These are phyloP conservation scores for Sylvilagus bachmani DNA, from an alignment of 2,113 vertebrate genomes.

Conservation along the genomic window DNA sequence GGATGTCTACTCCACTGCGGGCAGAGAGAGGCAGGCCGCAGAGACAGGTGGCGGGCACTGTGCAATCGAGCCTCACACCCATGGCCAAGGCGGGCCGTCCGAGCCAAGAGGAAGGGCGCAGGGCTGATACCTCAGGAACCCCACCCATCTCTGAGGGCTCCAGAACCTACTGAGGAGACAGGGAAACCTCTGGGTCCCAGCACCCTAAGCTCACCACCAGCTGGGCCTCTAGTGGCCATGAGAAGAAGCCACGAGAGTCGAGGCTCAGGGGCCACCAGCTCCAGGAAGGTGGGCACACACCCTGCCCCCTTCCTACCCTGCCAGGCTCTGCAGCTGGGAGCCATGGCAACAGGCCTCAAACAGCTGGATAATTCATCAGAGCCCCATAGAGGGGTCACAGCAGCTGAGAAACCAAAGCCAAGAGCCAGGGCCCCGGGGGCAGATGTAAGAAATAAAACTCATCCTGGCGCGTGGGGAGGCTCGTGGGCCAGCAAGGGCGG, in stretches of 20 bases:
- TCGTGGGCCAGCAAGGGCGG: neutral
- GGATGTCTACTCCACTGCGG: neutral
- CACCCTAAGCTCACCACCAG: neutral
- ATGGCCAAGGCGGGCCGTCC: accelerated
- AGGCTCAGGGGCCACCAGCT: neutral
- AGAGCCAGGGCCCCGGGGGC: neutral
- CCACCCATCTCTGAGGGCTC: neutral
- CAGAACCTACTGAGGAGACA: neutral
- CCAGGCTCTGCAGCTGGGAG: slow-evolving; percentile 47
- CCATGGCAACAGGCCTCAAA: slow-evolving; percentile 65
- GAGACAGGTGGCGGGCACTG: neutral
- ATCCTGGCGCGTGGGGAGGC: too few relatives aligned
- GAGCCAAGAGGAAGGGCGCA: accelerated
- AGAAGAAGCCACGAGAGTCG: neutral
- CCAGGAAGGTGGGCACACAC: neutral
- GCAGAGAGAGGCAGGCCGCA: neutral
- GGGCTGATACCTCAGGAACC: neutral
- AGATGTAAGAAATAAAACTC: slow-evolving; percentile 12
- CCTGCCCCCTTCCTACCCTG: neutral
- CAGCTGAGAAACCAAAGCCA: neutral
- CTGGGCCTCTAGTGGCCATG: neutral
- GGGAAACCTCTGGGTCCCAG: neutral
- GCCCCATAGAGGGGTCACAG: neutral
- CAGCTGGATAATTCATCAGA: slow-evolving; percentile 9
- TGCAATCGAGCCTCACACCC: neutral